These are phyloP conservation scores for Parascotia fuliginaria DNA, from an alignment of 2,888 invertebrate genomes.

Conservation along the genomic window DNA sequence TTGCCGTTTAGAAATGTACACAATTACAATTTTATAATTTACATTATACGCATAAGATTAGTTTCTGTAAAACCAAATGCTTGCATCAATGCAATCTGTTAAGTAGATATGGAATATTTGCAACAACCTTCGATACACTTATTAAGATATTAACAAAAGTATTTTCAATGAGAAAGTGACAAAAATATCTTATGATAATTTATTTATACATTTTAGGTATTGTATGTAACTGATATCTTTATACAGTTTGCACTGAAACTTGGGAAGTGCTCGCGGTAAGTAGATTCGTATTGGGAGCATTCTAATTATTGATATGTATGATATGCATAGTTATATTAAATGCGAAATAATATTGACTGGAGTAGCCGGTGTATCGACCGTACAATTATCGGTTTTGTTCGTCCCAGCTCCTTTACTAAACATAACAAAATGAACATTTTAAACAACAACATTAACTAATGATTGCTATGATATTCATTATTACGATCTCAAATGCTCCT, in stretches of 20 bases:
- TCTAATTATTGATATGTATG: slow-evolving; percentile 26
- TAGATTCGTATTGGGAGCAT: slow-evolving; percentile 7
- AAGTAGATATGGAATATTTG: too few species aligned
- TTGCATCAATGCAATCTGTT: background rate
- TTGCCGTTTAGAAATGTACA: slow-evolving; percentile 28
- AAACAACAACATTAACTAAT: slow-evolving; percentile 33
- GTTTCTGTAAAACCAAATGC: slow-evolving; percentile 17
- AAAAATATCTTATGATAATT: slow-evolving; percentile 13
- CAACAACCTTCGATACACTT: slow-evolving; percentile 11
- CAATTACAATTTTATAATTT: slow-evolving; percentile 29
- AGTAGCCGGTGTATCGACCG: background rate
- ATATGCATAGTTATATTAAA: slow-evolving; percentile 27
- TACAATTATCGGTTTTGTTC: background rate
- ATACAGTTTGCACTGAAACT: slow-evolving; percentile 12
- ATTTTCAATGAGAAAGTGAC: slow-evolving; percentile 13
- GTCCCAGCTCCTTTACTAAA: slow-evolving; percentile 9
- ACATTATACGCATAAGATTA: slow-evolving; percentile 23
- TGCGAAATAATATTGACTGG: slow-evolving; percentile 17
- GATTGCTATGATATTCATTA: slow-evolving; percentile 25
- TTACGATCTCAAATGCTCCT: slow-evolving; percentile 35
- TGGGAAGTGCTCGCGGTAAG: slow-evolving; percentile 1
- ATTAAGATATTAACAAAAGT: slow-evolving; percentile 12
- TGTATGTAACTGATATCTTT: slow-evolving; percentile 4
- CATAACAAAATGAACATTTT: slow-evolving; percentile 25
- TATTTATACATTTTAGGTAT: slow-evolving; percentile 5